phyloP scores from a whole-genome alignment of 2,797 vertebrate genomes.

The Gambelia wislizenii region DNA sequence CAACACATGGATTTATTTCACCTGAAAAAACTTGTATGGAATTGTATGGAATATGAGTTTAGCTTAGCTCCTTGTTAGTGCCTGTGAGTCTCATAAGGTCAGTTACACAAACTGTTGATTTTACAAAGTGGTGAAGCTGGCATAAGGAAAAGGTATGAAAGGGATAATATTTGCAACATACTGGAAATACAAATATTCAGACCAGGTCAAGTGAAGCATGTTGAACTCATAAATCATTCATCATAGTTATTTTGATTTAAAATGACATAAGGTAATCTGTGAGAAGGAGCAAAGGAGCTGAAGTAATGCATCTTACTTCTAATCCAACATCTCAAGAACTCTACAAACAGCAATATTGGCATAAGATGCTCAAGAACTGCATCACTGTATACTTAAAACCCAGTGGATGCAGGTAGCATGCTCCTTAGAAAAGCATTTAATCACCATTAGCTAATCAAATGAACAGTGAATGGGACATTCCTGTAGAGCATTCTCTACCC shows the following conservation, averaged over 20 bases:
- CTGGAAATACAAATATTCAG: constrained; percentile 2
- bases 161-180: neutral
- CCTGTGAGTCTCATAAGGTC: neutral
- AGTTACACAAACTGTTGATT: neutral
- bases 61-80: neutral
- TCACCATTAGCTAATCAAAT: constrained; percentile 38
- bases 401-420: neutral
- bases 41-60: neutral
- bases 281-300: neutral
- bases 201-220: constrained; percentile 11
- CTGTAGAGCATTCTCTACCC: neutral
- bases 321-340: constrained; percentile 23
- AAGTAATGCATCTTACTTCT: constrained; percentile 10
- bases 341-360: neutral
- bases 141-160: neutral
- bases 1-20: neutral
- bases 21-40: neutral
- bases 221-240: neutral
- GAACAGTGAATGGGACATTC: constrained; percentile 1
- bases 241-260: constrained; percentile 31
- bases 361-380: neutral
- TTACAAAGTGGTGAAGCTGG: neutral
- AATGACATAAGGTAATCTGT: neutral
- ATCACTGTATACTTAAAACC: neutral
- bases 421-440: constrained; percentile 37